Conservation (phyloP, 2,113 vertebrate genomes). For the Gorsachius goisagi region DNA sequence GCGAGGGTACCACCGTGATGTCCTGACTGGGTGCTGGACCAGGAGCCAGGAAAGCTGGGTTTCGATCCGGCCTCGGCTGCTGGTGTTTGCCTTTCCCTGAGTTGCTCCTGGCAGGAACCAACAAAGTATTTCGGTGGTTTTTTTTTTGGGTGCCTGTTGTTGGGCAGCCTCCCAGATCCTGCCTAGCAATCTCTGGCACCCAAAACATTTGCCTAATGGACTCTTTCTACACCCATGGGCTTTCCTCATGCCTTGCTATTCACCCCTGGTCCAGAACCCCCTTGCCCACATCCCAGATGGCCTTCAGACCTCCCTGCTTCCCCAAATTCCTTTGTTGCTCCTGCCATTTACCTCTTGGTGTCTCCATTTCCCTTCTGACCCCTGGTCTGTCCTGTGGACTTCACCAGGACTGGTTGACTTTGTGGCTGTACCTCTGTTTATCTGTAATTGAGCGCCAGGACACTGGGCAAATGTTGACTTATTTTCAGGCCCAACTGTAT, state of each 20-base stretch:
- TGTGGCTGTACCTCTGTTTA: neutral
- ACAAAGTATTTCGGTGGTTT: neutral
- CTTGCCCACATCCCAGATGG: neutral
- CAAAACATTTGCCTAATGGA: neutral
- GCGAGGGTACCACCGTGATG: neutral
- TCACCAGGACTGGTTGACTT: neutral
- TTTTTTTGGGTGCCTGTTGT: neutral
- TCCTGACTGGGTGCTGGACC: neutral
- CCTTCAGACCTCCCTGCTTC: neutral
- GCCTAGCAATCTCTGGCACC: neutral
- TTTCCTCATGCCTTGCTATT: neutral
- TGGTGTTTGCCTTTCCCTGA: neutral
- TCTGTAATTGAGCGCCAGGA: neutral
- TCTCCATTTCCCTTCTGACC: neutral
- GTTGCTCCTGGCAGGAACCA: neutral
- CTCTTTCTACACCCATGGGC: neutral
- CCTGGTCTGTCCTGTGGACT: neutral
- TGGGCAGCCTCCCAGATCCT: neutral
- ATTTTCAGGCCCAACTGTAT: neutral
- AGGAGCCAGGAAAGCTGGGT: neutral
- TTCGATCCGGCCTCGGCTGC: neutral
- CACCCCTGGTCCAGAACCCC: accelerated
- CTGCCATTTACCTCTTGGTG: slow-evolving; percentile 14
- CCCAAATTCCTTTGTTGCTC: neutral
- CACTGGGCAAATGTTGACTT: neutral